Conservation (phyloP, 1,140 invertebrate species). For the Trachymyrmex cornetzi region DNA sequence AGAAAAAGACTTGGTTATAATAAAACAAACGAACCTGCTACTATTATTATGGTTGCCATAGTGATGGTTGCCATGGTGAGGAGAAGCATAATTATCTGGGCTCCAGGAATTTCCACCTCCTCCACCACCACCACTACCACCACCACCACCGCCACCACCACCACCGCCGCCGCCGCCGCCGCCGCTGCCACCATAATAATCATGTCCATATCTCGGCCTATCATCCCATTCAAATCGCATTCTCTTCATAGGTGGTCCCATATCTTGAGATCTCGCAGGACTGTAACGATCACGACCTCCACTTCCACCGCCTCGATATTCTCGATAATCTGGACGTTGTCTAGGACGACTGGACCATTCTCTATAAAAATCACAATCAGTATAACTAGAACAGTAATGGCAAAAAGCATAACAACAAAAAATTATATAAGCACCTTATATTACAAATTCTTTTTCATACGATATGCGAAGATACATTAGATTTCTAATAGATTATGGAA, state of each 20-base stretch:
- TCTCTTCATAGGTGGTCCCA: slow-evolving; percentile 92
- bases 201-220: slow-evolving; percentile 85
- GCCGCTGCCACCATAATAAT: slow-evolving; percentile 84
- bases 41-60: slow-evolving; percentile 87
- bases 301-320: slow-evolving; percentile 89
- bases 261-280: slow-evolving; percentile 91
- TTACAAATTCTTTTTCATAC: neutral
- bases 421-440: neutral
- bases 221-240: slow-evolving; percentile 92
- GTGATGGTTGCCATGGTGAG: slow-evolving; percentile 87
- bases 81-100: slow-evolving; percentile 84
- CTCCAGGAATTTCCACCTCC: slow-evolving; percentile 82
- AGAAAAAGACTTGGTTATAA: slow-evolving; percentile 27
- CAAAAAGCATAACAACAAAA: neutral
- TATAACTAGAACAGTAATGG: slow-evolving; percentile 36
- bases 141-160: slow-evolving; percentile 76
- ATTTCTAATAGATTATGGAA: neutral
- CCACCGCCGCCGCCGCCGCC: slow-evolving; percentile 80
- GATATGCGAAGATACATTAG: neutral
- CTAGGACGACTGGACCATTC: slow-evolving; percentile 88
- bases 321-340: slow-evolving; percentile 90
- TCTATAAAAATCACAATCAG: slow-evolving; percentile 83
- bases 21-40: slow-evolving; percentile 80
- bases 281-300: slow-evolving; percentile 90
- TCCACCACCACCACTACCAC: slow-evolving; percentile 79